Conservation (phyloP, 2,888 invertebrate species). For the Anarsia innoxiella region DNA sequence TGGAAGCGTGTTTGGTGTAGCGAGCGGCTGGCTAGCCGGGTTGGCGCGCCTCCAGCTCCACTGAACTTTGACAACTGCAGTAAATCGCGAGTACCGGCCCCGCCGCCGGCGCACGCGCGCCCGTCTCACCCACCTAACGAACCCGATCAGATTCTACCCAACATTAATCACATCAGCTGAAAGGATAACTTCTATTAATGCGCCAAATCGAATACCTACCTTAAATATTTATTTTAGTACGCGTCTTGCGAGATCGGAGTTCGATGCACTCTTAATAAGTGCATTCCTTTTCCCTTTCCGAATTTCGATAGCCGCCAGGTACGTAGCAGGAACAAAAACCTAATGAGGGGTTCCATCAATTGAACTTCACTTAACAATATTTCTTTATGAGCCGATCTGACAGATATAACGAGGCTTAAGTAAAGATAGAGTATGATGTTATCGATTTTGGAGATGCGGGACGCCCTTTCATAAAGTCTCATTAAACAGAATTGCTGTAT, state of each 20-base stretch:
- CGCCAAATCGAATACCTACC: neutral
- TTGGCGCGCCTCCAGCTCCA: slow-evolving; percentile 66
- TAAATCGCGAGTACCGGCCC: slow-evolving; percentile 31
- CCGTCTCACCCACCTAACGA: neutral
- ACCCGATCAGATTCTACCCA: neutral
- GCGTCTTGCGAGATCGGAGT: slow-evolving; percentile 29
- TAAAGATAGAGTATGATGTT: slow-evolving; percentile 37
- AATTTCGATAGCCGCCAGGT: slow-evolving; percentile 41
- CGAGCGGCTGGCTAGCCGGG: slow-evolving; percentile 47
- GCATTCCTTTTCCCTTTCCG: slow-evolving; percentile 43
- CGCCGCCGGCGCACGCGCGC: slow-evolving; percentile 2
- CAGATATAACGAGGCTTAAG: slow-evolving; percentile 38
- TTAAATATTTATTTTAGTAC: slow-evolving; percentile 11
- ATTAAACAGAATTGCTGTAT: slow-evolving; percentile 50
- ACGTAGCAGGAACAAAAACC: slow-evolving; percentile 40
- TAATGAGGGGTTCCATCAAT: slow-evolving; percentile 37
- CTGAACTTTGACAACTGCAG: slow-evolving; percentile 69
- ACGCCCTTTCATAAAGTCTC: slow-evolving; percentile 44
- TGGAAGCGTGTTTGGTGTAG: no score
- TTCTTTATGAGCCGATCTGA: slow-evolving; percentile 36
- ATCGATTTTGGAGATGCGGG: slow-evolving; percentile 47
- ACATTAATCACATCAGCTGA: slow-evolving; percentile 7
- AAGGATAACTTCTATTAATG: slow-evolving; percentile 8
- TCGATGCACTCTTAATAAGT: slow-evolving; percentile 41
- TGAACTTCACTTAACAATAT: slow-evolving; percentile 38